Evolutionary conservation across 2,888 invertebrate genomes (phyloP).

Genomic region (Rotaria socialis): DNA sequence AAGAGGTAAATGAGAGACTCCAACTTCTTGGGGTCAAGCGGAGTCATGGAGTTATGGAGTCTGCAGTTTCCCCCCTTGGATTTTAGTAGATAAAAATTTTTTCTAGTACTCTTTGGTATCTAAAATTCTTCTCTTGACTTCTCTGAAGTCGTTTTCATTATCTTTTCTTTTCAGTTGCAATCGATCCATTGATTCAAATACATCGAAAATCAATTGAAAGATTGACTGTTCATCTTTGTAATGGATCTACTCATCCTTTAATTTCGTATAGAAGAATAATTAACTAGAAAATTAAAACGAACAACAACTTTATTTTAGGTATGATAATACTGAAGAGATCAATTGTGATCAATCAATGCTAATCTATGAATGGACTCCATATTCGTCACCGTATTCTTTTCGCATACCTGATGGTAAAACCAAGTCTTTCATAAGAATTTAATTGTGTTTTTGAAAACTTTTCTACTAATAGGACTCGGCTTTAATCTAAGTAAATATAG

Average conservation of each 20-base stretch:
- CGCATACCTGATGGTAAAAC: neutral
- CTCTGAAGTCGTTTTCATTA: too few relatives aligned
- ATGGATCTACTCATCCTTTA: neutral
- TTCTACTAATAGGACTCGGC: neutral
- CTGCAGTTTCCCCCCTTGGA: too few relatives aligned
- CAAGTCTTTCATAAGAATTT: too few relatives aligned
- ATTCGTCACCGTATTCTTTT: neutral
- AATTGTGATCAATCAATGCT: neutral
- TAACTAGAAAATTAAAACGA: neutral
- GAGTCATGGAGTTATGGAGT: too few relatives aligned
- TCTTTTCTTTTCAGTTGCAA: neutral
- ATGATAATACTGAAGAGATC: neutral
- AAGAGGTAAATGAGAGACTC: too few relatives aligned
- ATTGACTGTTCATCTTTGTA: neutral
- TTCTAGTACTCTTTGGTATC: too few relatives aligned
- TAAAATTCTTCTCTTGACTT: too few relatives aligned
- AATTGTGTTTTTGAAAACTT: neutral
- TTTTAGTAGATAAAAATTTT: too few relatives aligned
- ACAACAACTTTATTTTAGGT: neutral
- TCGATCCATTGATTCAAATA: neutral
- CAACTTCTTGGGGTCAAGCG: too few relatives aligned
- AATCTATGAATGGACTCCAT: slow-evolving; percentile 1
- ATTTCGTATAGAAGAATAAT: neutral
- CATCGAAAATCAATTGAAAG: neutral
- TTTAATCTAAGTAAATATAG: neutral